These are phyloP conservation scores for Asobara japonica DNA, from an alignment of 1,140 invertebrate genomes.

Conservation along the genomic window DNA sequence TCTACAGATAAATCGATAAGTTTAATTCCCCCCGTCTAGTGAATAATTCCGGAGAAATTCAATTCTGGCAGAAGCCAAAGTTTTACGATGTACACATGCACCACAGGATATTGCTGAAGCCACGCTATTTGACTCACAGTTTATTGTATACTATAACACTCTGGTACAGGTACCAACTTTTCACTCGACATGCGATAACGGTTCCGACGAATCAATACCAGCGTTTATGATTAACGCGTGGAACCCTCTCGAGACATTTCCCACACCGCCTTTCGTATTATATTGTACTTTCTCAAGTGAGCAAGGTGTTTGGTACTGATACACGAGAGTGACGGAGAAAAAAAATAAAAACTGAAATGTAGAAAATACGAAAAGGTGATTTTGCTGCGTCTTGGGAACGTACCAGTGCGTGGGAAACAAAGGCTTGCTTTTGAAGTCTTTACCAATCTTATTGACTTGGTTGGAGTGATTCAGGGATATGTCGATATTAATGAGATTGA, in stretches of 20 bases:
- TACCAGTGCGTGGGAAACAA: neutral
- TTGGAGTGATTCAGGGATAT: neutral
- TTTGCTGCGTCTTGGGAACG: constrained; percentile 1
- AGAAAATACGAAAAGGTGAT: constrained; percentile 5
- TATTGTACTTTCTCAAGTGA: neutral
- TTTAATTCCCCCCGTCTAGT: no score
- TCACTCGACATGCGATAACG: neutral
- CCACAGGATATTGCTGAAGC: neutral
- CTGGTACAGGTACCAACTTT: neutral
- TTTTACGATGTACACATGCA: neutral
- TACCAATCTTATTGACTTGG: neutral
- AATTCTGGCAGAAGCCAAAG: neutral
- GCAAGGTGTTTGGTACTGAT: constrained; percentile 1
- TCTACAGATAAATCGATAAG: no score
- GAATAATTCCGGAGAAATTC: no score
- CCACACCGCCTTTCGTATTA: neutral
- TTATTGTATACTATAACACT: neutral
- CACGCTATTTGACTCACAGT: neutral
- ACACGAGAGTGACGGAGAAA: neutral
- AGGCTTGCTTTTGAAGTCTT: neutral
- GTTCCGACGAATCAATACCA: neutral
- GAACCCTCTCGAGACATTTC: constrained; percentile 8
- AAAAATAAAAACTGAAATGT: neutral
- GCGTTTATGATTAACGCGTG: constrained; percentile 5
- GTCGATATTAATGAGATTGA: no score